These are phyloP conservation scores for Acanthurus lineatus DNA, from an alignment of 2,797 vertebrate genomes.

Conservation along the genomic window DNA sequence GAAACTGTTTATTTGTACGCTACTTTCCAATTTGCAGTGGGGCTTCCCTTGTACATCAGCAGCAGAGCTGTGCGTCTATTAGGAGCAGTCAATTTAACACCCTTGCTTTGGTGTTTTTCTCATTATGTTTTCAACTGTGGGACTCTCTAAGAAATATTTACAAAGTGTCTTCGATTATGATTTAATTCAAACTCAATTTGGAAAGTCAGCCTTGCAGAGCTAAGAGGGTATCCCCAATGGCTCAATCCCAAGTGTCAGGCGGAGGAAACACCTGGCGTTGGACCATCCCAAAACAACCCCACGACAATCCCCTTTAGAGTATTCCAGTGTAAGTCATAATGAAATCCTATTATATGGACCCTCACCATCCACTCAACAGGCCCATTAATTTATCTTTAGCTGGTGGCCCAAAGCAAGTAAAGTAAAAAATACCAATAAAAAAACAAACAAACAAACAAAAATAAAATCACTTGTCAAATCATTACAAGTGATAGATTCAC, in stretches of 20 bases:
- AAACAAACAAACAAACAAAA: neutral
- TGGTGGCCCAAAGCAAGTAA: slow-evolving; percentile 60
- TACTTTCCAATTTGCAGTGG: slow-evolving; percentile 43
- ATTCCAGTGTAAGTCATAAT: slow-evolving; percentile 47
- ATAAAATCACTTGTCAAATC: slow-evolving; percentile 32
- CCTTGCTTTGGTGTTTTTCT: slow-evolving; percentile 21
- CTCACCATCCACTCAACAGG: slow-evolving; percentile 52
- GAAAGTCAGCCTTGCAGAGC: slow-evolving; percentile 44
- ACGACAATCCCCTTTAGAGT: slow-evolving; percentile 31
- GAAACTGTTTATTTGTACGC: slow-evolving; percentile 41
- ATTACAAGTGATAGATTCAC: slow-evolving; percentile 44
- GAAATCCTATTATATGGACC: slow-evolving; percentile 50
- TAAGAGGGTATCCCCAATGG: slow-evolving; percentile 43
- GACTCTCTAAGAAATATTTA: slow-evolving; percentile 44
- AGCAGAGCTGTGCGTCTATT: slow-evolving; percentile 35
- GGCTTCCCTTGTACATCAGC: slow-evolving; percentile 31
- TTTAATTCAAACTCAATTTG: slow-evolving; percentile 58
- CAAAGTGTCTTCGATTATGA: slow-evolving; percentile 39
- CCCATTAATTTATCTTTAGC: slow-evolving; percentile 61
- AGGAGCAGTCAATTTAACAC: slow-evolving; percentile 50
- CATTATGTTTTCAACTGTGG: slow-evolving; percentile 36
- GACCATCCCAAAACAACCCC: slow-evolving; percentile 35
- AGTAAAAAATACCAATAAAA: slow-evolving; percentile 15
- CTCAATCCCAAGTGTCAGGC: slow-evolving; percentile 23
- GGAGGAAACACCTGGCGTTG: slow-evolving; percentile 55